Percentiles rank a stretch among this genome's conserved stretches.
These are phyloP conservation scores for Panorpa germanica DNA, from an alignment of 2,888 invertebrate genomes.

Conservation along the genomic window DNA sequence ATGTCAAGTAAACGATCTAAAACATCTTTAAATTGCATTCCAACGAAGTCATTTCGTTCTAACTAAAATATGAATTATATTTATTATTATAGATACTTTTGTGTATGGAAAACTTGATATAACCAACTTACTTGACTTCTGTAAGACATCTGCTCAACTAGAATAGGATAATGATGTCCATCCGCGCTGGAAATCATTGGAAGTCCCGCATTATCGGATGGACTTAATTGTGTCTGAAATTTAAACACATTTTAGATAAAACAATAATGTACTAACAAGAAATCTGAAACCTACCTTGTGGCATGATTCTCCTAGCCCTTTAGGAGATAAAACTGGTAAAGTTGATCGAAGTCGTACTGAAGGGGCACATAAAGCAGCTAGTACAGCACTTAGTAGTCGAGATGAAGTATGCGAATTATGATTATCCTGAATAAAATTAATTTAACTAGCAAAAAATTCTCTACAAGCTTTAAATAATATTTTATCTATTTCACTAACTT, in stretches of 20 bases:
- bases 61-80: slow-evolving; percentile 17
- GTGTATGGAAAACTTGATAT: no score
- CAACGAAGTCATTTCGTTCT: slow-evolving; percentile 39
- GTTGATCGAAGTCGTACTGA: slow-evolving; percentile 53
- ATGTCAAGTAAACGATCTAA: slow-evolving; percentile 66
- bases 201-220: slow-evolving; percentile 46
- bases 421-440: slow-evolving; percentile 8
- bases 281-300: slow-evolving; percentile 15
- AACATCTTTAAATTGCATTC: slow-evolving; percentile 64
- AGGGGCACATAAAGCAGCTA: slow-evolving; percentile 70
- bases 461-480: background rate
- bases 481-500: slow-evolving; percentile 25
- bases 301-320: no score
- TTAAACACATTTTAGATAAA: background rate
- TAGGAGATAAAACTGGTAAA: slow-evolving; percentile 43
- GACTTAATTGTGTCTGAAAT: slow-evolving; percentile 30
- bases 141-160: slow-evolving; percentile 61
- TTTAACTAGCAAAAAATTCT: slow-evolving; percentile 1
- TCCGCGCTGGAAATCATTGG: slow-evolving; percentile 48
- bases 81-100: slow-evolving; percentile 8
- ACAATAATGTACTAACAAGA: no score
- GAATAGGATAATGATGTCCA: slow-evolving; percentile 51
- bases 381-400: slow-evolving; percentile 54
- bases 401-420: slow-evolving; percentile 12
- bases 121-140: no score